These are phyloP conservation scores for Coreius guichenoti DNA, from an alignment of 2,797 vertebrate species.

Conservation along the genomic window DNA sequence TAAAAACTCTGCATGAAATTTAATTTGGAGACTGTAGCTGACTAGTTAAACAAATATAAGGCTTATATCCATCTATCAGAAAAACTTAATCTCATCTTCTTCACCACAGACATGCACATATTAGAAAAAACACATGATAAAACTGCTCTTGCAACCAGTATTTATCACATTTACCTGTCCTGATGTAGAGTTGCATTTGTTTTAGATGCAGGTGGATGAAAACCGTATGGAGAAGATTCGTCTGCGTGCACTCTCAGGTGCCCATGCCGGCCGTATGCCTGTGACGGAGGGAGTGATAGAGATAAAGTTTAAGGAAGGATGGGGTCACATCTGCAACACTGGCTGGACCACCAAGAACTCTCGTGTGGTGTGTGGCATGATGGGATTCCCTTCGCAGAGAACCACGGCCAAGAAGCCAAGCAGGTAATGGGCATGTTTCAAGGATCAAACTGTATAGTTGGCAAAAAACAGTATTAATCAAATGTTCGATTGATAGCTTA, in stretches of 20 bases:
- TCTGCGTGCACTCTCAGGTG: slow-evolving; percentile 79
- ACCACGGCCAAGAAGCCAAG: slow-evolving; percentile 84
- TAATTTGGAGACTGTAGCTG: background rate
- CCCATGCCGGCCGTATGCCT: slow-evolving; percentile 77
- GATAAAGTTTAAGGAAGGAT: slow-evolving; percentile 84
- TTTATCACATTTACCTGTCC: background rate
- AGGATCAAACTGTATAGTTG: background rate
- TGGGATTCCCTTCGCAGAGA: slow-evolving; percentile 91
- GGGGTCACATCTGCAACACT: slow-evolving; percentile 90
- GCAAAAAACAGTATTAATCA: background rate
- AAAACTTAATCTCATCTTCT: background rate
- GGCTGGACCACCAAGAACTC: slow-evolving; percentile 89
- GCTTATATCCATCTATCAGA: background rate
- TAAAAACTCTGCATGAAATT: background rate
- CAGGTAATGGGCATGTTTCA: slow-evolving; percentile 24
- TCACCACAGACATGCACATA: background rate
- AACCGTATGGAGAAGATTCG: slow-evolving; percentile 88
- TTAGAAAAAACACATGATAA: background rate
- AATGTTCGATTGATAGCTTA: background rate
- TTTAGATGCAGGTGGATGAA: slow-evolving; percentile 81
- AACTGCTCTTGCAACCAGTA: background rate
- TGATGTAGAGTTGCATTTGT: slow-evolving; percentile 26
- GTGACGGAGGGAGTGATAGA: slow-evolving; percentile 90
- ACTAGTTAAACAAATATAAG: background rate
- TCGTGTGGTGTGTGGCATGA: slow-evolving; percentile 91